Base-by-base conservation (phyloP, 2,888 invertebrate species). In the Habrosyne pyritoides region DNA sequence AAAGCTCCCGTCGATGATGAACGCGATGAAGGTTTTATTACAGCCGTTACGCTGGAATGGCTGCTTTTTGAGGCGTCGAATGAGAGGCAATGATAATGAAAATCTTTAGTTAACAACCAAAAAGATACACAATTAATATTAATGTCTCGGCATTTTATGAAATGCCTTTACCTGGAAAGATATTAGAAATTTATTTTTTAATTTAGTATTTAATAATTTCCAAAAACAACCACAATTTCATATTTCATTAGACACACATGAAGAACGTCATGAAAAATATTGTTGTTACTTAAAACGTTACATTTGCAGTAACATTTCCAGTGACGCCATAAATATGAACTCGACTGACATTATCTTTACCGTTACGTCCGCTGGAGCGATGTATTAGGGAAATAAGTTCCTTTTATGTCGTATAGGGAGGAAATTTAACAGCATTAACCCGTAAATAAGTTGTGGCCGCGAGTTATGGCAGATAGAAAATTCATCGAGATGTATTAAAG, bases 331-430 rank as follows among this genome's bases (percentile, higher is more conserved):
- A 88, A 88, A 88, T 83, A 82, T 73, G 64, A 68, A 65, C 63
- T 71, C 65, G 59, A 63, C 61, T 68, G 77, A 76, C 76, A 73
- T 77, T 80, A 83, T 81, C 73, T 73, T 64, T 60, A 64, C 58
- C 61, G 70, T 75, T 66, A 76, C 70, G 73, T 72, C 74, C 71
- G 69, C 64, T 64, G 69, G 64, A 72, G 69, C 75, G 73, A 81
- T 77, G 79, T 84, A 83, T 85, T 86, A 81, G 77, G 83, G 81
- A 83, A 85, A 86, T 86, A 84, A 77, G 80, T 79, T 72, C 70
- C 68, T 85, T 86, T 86, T 85, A 87, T 81, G 78, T 74, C 63
- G 57, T 63, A 72, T 65, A 51, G 61, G 65, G 64, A 77, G 81
- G 79, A 82, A 83, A 80, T 86, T 84, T 77, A 78, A 81, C 66